Conservation (phyloP, 1,140 invertebrate species). For the Drosophila pseudoananassae region DNA sequence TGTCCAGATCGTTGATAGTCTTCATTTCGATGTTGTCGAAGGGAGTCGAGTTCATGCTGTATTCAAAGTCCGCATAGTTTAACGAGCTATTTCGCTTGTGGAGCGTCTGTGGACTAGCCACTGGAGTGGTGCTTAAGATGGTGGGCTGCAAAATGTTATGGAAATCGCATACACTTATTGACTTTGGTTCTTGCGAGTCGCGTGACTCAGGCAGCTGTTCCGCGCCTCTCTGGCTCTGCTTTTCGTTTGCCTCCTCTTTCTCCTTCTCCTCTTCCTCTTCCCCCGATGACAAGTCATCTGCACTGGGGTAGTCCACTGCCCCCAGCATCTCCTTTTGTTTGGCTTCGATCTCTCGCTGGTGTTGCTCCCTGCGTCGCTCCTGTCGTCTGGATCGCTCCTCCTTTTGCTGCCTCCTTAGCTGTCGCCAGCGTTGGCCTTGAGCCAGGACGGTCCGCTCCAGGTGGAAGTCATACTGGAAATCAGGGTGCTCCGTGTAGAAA, state of each 20-base stretch:
- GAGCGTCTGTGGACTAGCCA: constrained; percentile 33
- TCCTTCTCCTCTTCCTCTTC: constrained; percentile 40
- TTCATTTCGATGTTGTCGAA: constrained; percentile 96
- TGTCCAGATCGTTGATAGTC: constrained; percentile 95
- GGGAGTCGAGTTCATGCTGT: constrained; percentile 92
- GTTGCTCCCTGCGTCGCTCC: constrained; percentile 85
- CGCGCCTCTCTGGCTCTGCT: neutral
- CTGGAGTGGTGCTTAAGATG: constrained; percentile 50
- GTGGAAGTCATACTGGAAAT: constrained; percentile 88
- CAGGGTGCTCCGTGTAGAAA: constrained; percentile 85
- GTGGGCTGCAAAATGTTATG: constrained; percentile 77
- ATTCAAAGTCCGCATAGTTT: constrained; percentile 93
- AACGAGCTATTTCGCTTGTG: constrained; percentile 83
- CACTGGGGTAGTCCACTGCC: constrained; percentile 86
- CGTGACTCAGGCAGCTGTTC: constrained; percentile 26
- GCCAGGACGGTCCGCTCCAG: constrained; percentile 89
- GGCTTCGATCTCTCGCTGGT: constrained; percentile 85
- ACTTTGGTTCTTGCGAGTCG: constrained; percentile 72
- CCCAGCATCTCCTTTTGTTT: constrained; percentile 86
- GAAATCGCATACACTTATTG: constrained; percentile 85
- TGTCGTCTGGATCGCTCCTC: constrained; percentile 86
- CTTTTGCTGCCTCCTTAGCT: constrained; percentile 86
- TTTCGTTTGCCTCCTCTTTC: constrained; percentile 5
- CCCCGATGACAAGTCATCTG: constrained; percentile 77
- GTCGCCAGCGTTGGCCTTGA: constrained; percentile 89